These are phyloP conservation scores for Epinephelus moara DNA, from an alignment of 2,113 vertebrate species.

Conservation along the genomic window DNA sequence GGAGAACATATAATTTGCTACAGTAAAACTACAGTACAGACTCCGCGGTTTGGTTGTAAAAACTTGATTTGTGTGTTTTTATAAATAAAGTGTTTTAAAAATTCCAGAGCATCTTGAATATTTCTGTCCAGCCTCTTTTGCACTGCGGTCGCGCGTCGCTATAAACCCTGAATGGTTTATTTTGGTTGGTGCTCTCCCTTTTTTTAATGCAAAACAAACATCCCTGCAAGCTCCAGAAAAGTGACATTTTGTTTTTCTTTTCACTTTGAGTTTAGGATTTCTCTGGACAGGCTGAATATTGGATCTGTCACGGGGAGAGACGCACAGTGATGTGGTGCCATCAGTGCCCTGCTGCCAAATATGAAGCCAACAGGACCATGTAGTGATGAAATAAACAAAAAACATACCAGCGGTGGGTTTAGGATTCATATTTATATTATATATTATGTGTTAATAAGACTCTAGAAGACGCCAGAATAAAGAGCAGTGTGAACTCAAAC, in stretches of 20 bases:
- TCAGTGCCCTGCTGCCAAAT: slow-evolving; percentile 12
- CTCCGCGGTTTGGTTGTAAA: slow-evolving; percentile 10
- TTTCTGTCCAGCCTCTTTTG: slow-evolving; percentile 43
- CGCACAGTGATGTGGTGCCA: slow-evolving; percentile 24
- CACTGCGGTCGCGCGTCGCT: slow-evolving; percentile 41
- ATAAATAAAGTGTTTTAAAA: not conserved
- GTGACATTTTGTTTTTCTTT: slow-evolving; percentile 17
- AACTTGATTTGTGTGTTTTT: not conserved
- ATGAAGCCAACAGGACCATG: not conserved
- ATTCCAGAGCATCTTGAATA: slow-evolving; percentile 30
- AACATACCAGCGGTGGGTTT: not conserved
- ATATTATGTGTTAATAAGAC: not conserved
- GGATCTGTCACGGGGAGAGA: slow-evolving; percentile 3
- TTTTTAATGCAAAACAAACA: slow-evolving; percentile 42
- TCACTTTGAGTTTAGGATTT: not conserved
- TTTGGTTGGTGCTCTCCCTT: slow-evolving; percentile 27
- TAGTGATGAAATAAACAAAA: not conserved
- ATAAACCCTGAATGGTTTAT: slow-evolving; percentile 46
- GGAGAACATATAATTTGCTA: not conserved
- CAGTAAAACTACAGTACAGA: not conserved
- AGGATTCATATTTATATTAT: no score
- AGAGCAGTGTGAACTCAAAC: not conserved
- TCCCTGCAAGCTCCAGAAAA: not conserved
- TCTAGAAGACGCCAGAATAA: not conserved
- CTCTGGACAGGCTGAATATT: not conserved